Evolutionary conservation across 1,140 invertebrate species (phyloP), one percentile per base, ranked within the genome.

Genomic region (Dendroctonus ponderosae): DNA sequence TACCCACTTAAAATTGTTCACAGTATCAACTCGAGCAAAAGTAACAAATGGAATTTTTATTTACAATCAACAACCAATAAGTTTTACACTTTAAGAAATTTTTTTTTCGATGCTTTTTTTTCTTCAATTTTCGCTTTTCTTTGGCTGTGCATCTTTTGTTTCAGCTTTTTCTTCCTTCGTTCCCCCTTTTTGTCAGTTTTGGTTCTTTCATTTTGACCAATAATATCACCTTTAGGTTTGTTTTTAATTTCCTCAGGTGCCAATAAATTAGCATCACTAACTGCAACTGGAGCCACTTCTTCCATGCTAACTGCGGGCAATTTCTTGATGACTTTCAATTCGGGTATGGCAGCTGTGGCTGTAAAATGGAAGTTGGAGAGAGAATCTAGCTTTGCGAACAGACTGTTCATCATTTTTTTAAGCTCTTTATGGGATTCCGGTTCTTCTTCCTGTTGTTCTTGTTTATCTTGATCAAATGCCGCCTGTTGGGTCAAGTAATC

Each of bases 291-390:
- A 4, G 92, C 93, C n/a, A 97, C 93, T 82, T 99, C 96, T 82
- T 99, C 97, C 86, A 98, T 93, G 39, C 81, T 85, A 56, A 99
- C 90, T 5, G 95, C 91, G 12, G 96, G 93, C 67, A 95, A 80
- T 79, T 99, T 98, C 56, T 85, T 93, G 0, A 98, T 82, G 70
- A 99, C 91, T 80, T 92, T 94, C 0, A 97, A 79, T 74, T 99
- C 97, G 1, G 94, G 89, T 63, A 86, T 83, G 9, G 87, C 85
- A 82, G 84, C 82, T 82, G 91, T 94, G 0, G 97, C 96, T 53
- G 94, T 97, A 73, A 92, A 98, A 80, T 97, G 91, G 79, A 91
- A 98, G 80, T 98, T 96, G 0, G 89, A 91, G 4, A 99, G 82
- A 0, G 95, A 91, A 83, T 99, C 94, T 9, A 99, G 82, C 81